Evolutionary conservation across 1,140 invertebrate genomes (phyloP).

Genomic region (Anastrepha ludens): DNA sequence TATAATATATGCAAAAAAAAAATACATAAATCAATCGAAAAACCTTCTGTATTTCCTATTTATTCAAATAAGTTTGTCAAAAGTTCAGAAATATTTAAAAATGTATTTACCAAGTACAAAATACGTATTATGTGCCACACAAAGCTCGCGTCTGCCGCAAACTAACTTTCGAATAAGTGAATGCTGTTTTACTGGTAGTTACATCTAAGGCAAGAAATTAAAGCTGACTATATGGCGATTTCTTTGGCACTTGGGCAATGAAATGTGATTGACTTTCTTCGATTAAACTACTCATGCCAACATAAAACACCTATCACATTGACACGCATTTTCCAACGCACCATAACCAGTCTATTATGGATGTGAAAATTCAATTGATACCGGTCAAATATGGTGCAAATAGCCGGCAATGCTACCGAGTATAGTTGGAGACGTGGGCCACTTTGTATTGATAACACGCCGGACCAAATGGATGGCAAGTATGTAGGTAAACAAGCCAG

Average conservation of each 20-base stretch:
- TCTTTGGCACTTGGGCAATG: not conserved
- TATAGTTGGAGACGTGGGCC: not conserved
- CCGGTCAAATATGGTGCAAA: conserved; percentile 13
- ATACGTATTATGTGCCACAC: not conserved
- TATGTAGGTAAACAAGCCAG: not conserved
- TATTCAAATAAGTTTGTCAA: no score
- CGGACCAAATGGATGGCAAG: not conserved
- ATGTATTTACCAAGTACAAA: no score
- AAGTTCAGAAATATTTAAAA: no score
- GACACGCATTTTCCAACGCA: not conserved
- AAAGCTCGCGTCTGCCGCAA: not conserved
- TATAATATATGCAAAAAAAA: no score
- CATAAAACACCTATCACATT: not conserved
- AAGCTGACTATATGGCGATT: not conserved
- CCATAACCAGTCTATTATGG: conserved; percentile 12
- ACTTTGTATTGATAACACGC: not conserved
- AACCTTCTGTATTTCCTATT: no score
- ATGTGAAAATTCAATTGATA: conserved; percentile 7
- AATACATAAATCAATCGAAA: no score
- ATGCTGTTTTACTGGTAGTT: conserved; percentile 1
- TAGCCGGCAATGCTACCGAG: not conserved
- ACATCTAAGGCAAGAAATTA: not conserved
- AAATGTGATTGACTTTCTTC: conserved; percentile 36
- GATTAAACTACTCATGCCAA: conserved; percentile 6
- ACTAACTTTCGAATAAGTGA: conserved; percentile 38